Base-by-base conservation (phyloP, 2,113 vertebrate species). In the Motacilla tschutschensis region DNA sequence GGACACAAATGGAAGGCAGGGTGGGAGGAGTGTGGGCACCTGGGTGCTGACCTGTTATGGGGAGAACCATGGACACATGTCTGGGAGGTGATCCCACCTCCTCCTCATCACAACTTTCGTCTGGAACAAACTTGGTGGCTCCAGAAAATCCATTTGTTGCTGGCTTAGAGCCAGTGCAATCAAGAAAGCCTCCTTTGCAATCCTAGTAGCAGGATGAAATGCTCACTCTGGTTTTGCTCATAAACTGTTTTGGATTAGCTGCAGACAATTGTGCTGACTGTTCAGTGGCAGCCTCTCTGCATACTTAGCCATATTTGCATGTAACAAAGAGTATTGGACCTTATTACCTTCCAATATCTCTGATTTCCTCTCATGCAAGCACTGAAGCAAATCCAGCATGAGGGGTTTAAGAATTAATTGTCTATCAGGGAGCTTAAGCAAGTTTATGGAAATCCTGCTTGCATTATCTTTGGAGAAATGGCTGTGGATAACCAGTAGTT, bases 31-130 rank as follows among this genome's bases (percentile, higher is more conserved):
- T 5, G 20, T 60, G 86, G 46, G 33, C 35, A 26, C n/a, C 41
- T 17, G 58, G 3, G 12, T 53, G 57, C 44, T 41, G 50, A 71
- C 53, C 62, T 2, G 0, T 11, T 36, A 3, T 0, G 0, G 38
- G 33, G 21, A 63, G 41, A 69, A 28, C 22, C 51, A 33, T 0
- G 2, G 85, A 50, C 20, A 2, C 1, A 1, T 0, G 0, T 29
- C 6, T 50, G 66, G 47, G 28, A 74, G 40, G 41, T 1, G 3
- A 63, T 78, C 43, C 71, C 38, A 67, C 28, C 69, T 73, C 77
- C 86, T 73, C 76, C 79, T 12, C 10, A 46, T 78, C 48, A 48
- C 62, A 86, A 46, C 54, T 38, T 83, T 41, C 28, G 46, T 28
- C 54, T 28, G 54, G 26, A 90, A 84, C 24, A 65, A 74, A 64